These are phyloP conservation scores for Crotalus helleri DNA, from an alignment of 2,113 vertebrate species.

Conservation along the genomic window DNA sequence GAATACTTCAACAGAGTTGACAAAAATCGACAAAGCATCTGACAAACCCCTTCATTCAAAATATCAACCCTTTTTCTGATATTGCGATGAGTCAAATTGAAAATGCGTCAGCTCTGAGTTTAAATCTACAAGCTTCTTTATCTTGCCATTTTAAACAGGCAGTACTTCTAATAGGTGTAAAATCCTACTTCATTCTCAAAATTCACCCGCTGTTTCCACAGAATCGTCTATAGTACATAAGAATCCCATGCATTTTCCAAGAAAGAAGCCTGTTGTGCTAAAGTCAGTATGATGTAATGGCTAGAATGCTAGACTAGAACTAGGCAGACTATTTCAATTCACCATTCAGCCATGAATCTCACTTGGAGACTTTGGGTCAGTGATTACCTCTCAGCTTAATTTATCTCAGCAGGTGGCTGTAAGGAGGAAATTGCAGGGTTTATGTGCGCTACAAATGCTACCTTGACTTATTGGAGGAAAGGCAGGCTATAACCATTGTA, in stretches of 20 bases:
- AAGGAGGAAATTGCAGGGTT: not conserved
- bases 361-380: not conserved
- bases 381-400: not conserved
- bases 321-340: not conserved
- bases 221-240: not conserved
- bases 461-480: not conserved
- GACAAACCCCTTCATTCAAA: conserved; percentile 5
- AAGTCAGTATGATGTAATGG: not conserved
- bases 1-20: conserved; percentile 4
- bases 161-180: conserved; percentile 8
- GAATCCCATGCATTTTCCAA: not conserved
- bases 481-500: not conserved
- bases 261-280: not conserved
- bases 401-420: too few relatives aligned
- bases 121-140: not conserved
- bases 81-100: not conserved
- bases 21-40: not conserved
- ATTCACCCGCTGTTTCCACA: conserved; percentile 15
- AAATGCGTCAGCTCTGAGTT: conserved; percentile 2
- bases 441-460: not conserved
- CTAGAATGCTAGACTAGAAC: not conserved
- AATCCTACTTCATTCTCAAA: not conserved
- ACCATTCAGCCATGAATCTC: not conserved
- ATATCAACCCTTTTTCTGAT: not conserved
- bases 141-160: conserved; percentile 29